Base-by-base conservation (phyloP, 2,888 invertebrate genomes). In the Callimorpha dominula region DNA sequence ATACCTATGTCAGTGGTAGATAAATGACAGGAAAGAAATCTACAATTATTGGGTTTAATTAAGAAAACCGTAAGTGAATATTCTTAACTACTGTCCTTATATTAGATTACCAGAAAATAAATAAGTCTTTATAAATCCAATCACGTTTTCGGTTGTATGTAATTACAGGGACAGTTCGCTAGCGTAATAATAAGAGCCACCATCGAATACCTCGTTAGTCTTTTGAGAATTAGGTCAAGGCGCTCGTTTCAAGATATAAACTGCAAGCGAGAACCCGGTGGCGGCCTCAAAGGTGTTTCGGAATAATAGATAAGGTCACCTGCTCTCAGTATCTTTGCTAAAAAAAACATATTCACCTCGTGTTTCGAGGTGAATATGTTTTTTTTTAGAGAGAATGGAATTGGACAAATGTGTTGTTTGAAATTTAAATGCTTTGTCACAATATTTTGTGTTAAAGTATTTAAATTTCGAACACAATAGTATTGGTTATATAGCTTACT, bases 161-260 rank as follows among this genome's bases (percentile, higher is more conserved):
- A 89, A 91, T 91, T 91, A 90, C 84, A 85, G 86, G 86, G 87
- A 87, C 91, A 88, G 88, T 88, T 87, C 87, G 86, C 86, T 67
- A 81, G 84, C 80, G 84, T 89, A 87, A 88, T 89, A 89, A 91
- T 90, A 89, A 90, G 87, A 87, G 86, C 86, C 82, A 79, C 87
- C 86, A 88, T 90, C 88, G 89, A 91, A 90, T 87, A 86, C 85
- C 88, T 91, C 90, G 88, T 91, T 91, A 92, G 89, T 89, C 87
- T 82, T 84, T 75, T 74, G 78, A 76, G 79, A 91, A 90, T 85
- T 87, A 85, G 90, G 88, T 89, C 90, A 90, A 88, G 86, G 85
- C 85, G 77, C 78, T 79, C 76, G 81, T 78, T 77, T 78, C 78
- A 86, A 84, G 76, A 74, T 75, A 84, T 68, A 76, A 85, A 82